Evolutionary conservation across 2,797 vertebrate genomes (phyloP).

Genomic region (Rhinoraja longicauda): DNA sequence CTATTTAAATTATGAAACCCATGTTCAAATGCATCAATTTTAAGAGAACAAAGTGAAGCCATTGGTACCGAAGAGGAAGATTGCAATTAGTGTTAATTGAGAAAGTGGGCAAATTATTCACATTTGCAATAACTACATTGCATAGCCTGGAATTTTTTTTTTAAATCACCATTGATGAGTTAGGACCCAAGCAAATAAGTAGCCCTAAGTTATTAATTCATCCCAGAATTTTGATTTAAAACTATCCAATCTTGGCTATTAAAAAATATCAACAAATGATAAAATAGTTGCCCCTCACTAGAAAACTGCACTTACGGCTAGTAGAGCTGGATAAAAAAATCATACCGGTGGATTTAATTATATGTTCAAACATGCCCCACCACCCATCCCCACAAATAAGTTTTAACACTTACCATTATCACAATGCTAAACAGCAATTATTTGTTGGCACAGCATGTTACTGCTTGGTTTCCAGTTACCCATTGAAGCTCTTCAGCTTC

Average conservation of each 20-base stretch:
- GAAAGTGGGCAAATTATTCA: neutral
- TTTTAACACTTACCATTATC: constrained; percentile 38
- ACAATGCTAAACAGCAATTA: constrained; percentile 34
- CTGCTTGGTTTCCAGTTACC: constrained; percentile 37
- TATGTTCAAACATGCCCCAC: neutral
- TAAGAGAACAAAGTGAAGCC: constrained; percentile 1
- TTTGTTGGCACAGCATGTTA: constrained; percentile 33
- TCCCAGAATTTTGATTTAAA: neutral
- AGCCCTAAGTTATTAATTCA: neutral
- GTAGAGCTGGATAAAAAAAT: neutral
- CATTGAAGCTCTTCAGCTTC: constrained; percentile 37
- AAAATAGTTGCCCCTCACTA: neutral
- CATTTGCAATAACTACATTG: constrained; percentile 6
- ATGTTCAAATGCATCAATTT: constrained; percentile 26
- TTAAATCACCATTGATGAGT: neutral
- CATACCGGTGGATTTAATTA: neutral
- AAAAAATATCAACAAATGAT: neutral
- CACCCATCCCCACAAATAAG: constrained; percentile 31
- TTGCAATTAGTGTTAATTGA: neutral
- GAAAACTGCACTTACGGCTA: neutral
- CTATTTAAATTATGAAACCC: neutral
- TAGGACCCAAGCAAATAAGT: no score
- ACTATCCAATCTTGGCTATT: neutral
- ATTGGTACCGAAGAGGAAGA: neutral
- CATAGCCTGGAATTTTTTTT: no score